Evolutionary conservation across 2,113 vertebrate genomes (phyloP).

Genomic region (Indicator indicator): DNA sequence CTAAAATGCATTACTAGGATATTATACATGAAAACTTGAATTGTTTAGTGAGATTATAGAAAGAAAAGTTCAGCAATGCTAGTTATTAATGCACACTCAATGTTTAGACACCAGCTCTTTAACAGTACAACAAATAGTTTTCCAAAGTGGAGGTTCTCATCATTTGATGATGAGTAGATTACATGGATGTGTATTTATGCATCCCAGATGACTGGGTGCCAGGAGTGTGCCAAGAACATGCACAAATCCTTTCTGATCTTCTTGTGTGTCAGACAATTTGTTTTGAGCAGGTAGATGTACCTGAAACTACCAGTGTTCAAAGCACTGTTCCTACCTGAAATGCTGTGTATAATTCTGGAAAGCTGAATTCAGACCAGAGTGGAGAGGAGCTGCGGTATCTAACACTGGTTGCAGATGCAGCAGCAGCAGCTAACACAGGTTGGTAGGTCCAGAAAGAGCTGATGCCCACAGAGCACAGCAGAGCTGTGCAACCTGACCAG

Average conservation of each 20-base stretch:
- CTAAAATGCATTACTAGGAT: background rate
- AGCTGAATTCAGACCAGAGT: background rate
- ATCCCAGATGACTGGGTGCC: background rate
- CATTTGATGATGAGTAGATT: background rate
- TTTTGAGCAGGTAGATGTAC: background rate
- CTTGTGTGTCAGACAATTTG: fast-evolving
- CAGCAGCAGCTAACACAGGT: fast-evolving
- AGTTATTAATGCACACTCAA: background rate
- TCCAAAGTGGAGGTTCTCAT: background rate
- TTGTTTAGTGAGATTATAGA: background rate
- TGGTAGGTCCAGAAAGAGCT: background rate
- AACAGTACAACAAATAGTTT: background rate
- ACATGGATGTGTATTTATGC: background rate
- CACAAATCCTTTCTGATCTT: background rate
- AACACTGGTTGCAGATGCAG: background rate
- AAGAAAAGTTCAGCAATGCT: background rate
- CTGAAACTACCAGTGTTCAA: background rate
- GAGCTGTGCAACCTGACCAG: background rate
- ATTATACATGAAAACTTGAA: background rate
- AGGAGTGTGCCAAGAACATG: background rate
- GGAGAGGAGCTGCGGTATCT: background rate
- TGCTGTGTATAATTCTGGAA: background rate
- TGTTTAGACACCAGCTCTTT: background rate
- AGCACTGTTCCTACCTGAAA: background rate
- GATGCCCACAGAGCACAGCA: background rate